These are phyloP conservation scores for Speoplatyrhinus poulsoni DNA, from an alignment of 2,113 vertebrate genomes.

Conservation along the genomic window DNA sequence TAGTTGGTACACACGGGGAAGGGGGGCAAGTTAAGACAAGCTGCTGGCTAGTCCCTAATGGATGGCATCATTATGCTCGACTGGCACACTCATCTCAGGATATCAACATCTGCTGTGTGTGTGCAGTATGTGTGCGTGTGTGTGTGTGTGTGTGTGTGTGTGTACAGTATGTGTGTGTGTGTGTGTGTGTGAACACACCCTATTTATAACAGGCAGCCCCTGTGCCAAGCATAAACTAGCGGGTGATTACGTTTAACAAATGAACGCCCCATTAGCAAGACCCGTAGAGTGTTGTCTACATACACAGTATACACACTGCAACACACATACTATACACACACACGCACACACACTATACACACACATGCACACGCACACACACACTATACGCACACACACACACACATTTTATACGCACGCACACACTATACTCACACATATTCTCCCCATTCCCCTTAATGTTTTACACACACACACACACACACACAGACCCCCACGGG, in stretches of 20 bases:
- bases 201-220: slow-evolving; percentile 50
- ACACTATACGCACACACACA: neutral
- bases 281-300: slow-evolving; percentile 44
- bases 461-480: slow-evolving; percentile 13
- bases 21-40: slow-evolving; percentile 5
- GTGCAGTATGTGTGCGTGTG: slow-evolving; percentile 3
- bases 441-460: too few relatives aligned
- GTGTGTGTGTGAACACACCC: slow-evolving; percentile 57
- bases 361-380: neutral
- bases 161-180: neutral
- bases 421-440: neutral
- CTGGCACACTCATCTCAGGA: too few relatives aligned
- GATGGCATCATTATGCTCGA: slow-evolving; percentile 43
- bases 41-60: slow-evolving; percentile 22
- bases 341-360: too few relatives aligned
- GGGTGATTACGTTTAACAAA: slow-evolving; percentile 71
- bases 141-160: too few relatives aligned
- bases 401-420: neutral
- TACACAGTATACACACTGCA: slow-evolving; percentile 24
- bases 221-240: slow-evolving; percentile 60
- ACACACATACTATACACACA: slow-evolving; percentile 22
- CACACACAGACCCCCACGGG: slow-evolving; percentile 50
- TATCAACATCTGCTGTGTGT: too few relatives aligned
- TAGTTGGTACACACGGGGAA: slow-evolving; percentile 10
- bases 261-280: slow-evolving; percentile 60